Evolutionary conservation across 2,113 vertebrate species (phyloP).

Genomic region (human): GRCh38 chr12:27322501-27323000

Average conservation of each 20-base stretch:
- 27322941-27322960: slow-evolving; percentile 58
- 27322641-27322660: slow-evolving; percentile 80
- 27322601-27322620: slow-evolving; percentile 82
- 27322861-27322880: slow-evolving; percentile 68
- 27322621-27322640: slow-evolving; percentile 87
- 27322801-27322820: slow-evolving; percentile 73
- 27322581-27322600: slow-evolving; percentile 87
- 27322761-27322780: slow-evolving; percentile 80
- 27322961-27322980: slow-evolving; percentile 45
- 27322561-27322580: slow-evolving; percentile 75
- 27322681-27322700: slow-evolving; percentile 87
- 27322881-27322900: slow-evolving; percentile 72
- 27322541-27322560: slow-evolving; percentile 70
- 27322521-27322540: slow-evolving; percentile 75
- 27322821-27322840: slow-evolving; percentile 42
- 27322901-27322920: slow-evolving; percentile 58
- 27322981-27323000: slow-evolving; percentile 48
- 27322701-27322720: slow-evolving; percentile 79
- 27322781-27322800: slow-evolving; percentile 79
- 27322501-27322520: slow-evolving; percentile 75
- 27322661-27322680: slow-evolving; percentile 88
- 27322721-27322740: slow-evolving; percentile 79
- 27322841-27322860: slow-evolving; percentile 41
- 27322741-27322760: slow-evolving; percentile 77
- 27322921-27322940: slow-evolving; percentile 52